Percentiles rank a stretch among this genome's conserved stretches.
These are phyloP conservation scores for Oryctes rhinoceros DNA, from an alignment of 1,140 invertebrate species.

Conservation along the genomic window DNA sequence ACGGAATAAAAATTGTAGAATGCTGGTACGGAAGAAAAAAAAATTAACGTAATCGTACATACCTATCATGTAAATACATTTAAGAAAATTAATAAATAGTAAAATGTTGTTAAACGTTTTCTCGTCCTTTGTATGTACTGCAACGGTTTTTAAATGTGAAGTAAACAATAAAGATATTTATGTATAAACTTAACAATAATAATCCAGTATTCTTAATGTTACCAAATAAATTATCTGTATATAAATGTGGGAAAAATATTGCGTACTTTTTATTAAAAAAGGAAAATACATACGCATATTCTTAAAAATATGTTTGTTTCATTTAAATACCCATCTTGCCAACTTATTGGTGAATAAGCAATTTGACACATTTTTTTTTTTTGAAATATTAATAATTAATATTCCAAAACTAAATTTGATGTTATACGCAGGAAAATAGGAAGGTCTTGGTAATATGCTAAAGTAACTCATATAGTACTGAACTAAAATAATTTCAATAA, in stretches of 20 bases:
- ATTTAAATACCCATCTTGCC: not conserved
- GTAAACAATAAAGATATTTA: conserved; percentile 46
- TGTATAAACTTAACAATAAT: conserved; percentile 49
- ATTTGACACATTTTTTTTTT: too few species aligned
- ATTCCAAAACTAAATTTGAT: too few species aligned
- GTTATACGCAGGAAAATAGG: too few species aligned
- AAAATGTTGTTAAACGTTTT: conserved; percentile 40
- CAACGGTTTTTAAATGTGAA: conserved; percentile 46
- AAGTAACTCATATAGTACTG: too few species aligned
- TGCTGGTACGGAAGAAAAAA: conserved; percentile 28
- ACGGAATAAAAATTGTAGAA: conserved; percentile 32
- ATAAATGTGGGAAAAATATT: conserved; percentile 49
- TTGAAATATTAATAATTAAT: too few species aligned
- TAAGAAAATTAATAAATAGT: conserved; percentile 43
- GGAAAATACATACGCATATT: conserved; percentile 43
- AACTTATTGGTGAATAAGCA: too few species aligned
- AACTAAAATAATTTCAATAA: too few species aligned
- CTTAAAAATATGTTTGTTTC: conserved; percentile 35
- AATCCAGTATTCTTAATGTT: conserved; percentile 60
- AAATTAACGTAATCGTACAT: not conserved
- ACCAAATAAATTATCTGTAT: conserved; percentile 51
- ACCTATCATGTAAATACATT: conserved; percentile 27
- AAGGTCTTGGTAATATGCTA: too few species aligned
- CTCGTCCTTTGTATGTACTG: conserved; percentile 37
- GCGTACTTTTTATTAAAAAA: conserved; percentile 45